Percentiles rank a stretch among this genome's conserved stretches.
Conservation (phyloP, 2,113 vertebrate species). For the Austrofundulus limnaeus region DNA sequence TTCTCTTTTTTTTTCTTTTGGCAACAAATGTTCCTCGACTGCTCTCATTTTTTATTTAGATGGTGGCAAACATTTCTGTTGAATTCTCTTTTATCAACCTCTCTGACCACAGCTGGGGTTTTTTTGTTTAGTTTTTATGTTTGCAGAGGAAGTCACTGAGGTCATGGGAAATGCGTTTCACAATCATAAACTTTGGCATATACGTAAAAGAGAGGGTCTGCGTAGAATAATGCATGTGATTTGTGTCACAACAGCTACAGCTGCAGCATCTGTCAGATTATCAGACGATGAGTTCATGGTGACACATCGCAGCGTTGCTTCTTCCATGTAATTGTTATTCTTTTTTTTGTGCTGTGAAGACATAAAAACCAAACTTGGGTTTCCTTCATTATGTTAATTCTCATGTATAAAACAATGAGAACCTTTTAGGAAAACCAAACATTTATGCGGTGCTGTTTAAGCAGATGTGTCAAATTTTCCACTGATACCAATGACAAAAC, state of each 20-base stretch:
- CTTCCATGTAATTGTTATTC: not conserved
- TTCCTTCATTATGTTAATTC: conserved; percentile 15
- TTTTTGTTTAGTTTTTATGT: conserved; percentile 8
- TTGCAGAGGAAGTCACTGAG: conserved; percentile 55
- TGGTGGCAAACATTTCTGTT: conserved; percentile 2
- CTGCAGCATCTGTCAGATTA: not conserved
- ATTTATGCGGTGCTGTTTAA: too few species aligned
- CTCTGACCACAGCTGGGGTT: not conserved
- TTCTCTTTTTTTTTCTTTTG: too few species aligned
- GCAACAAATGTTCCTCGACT: too few species aligned
- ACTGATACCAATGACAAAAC: too few species aligned
- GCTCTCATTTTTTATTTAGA: not conserved
- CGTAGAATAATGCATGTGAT: not conserved
- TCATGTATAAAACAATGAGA: not conserved
- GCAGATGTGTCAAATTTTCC: too few species aligned
- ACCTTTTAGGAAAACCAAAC: not conserved
- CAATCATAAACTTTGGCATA: conserved; percentile 66
- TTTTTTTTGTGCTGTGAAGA: not conserved
- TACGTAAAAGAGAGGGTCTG: conserved; percentile 43
- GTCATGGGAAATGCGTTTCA: conserved; percentile 69
- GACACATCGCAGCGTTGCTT: not conserved
- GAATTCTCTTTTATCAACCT: not conserved
- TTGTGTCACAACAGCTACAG: conserved; percentile 5
- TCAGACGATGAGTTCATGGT: conserved; percentile 16
- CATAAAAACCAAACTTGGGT: conserved; percentile 7